phyloP scores from a whole-genome alignment of 2,888 invertebrate species.

The Pycnomerus fuliginosus region DNA sequence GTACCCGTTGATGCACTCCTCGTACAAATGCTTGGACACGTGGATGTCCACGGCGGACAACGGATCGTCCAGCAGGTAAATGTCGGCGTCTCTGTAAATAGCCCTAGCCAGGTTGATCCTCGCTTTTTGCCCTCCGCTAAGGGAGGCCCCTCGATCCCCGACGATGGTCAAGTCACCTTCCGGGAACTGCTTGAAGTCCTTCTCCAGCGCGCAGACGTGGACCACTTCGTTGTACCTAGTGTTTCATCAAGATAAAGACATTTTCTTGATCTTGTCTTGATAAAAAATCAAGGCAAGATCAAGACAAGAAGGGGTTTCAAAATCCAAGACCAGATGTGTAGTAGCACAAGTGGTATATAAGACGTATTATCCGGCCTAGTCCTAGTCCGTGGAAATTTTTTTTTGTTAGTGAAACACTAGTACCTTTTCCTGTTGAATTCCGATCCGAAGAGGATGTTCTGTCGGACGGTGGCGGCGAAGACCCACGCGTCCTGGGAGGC shows the following conservation, averaged over 20 bases:
- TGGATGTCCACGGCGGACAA: constrained; percentile 83
- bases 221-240: constrained; percentile 62
- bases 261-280: no score
- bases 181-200: constrained; percentile 72
- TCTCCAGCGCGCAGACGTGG: constrained; percentile 66
- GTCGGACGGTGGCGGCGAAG: constrained; percentile 72
- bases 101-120: constrained; percentile 70
- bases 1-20: constrained; percentile 71
- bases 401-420: no score
- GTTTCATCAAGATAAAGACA: no score
- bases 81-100: constrained; percentile 69
- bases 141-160: constrained; percentile 75
- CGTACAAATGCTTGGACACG: constrained; percentile 76
- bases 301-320: no score
- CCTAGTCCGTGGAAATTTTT: no score
- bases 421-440: constrained; percentile 60
- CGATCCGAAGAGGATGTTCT: constrained; percentile 84
- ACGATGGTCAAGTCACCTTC: constrained; percentile 74
- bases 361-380: no score
- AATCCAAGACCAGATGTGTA: no score
- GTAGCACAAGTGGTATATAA: no score
- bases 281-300: no score
- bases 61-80: constrained; percentile 83
- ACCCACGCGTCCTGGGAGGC: constrained; percentile 87
- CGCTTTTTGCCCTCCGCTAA: constrained; percentile 83